phyloP scores from a whole-genome alignment of 2,113 vertebrate species.

The Recurvirostra avosetta region DNA sequence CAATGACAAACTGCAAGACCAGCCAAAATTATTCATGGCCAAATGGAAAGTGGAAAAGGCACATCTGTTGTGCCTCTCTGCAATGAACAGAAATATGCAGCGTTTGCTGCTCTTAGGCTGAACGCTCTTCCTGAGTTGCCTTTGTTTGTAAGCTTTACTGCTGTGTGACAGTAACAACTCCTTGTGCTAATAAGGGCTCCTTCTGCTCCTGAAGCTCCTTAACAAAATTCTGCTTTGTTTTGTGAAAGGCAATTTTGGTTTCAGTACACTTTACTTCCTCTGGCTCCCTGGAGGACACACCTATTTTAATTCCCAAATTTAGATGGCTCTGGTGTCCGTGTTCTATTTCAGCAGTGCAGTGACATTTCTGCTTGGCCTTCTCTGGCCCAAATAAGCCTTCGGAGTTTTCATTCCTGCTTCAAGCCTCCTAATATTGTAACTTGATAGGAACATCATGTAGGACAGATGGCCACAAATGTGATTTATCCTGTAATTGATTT shows the following conservation, averaged over 20 bases:
- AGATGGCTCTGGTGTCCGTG: fast-evolving
- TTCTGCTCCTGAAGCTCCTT: not conserved
- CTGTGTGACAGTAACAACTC: not conserved
- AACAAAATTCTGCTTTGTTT: not conserved
- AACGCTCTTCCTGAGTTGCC: not conserved
- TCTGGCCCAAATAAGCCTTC: not conserved
- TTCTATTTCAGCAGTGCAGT: not conserved
- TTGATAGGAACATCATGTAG: not conserved
- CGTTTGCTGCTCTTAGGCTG: not conserved
- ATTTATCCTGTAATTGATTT: not conserved
- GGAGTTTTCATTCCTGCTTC: not conserved
- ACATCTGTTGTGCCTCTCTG: too few relatives aligned
- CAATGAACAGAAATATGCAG: not conserved
- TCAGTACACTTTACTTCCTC: not conserved
- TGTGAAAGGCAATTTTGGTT: not conserved
- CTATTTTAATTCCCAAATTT: not conserved
- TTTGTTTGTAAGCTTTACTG: not conserved
- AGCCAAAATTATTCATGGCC: not conserved
- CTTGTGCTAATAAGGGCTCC: not conserved
- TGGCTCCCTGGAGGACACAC: not conserved
- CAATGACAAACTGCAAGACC: not conserved
- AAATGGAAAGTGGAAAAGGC: not conserved
- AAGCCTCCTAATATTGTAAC: not conserved
- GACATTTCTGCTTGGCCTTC: not conserved
- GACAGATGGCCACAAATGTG: fast-evolving